Evolutionary conservation across 2,888 invertebrate genomes (phyloP).

Genomic region (Rhagonycha lutea): DNA sequence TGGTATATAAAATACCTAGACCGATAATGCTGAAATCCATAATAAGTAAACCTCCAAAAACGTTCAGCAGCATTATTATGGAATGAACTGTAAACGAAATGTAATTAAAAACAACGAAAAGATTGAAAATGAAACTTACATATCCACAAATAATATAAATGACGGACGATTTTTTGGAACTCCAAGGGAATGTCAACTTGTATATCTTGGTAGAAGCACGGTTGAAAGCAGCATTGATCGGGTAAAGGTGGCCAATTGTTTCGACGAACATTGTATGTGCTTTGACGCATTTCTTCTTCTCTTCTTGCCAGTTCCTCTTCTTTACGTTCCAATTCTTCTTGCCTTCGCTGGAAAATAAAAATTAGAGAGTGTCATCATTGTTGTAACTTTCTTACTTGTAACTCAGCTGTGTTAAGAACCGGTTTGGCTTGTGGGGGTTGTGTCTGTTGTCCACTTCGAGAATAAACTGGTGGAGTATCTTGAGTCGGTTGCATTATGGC

Average conservation of each 20-base stretch:
- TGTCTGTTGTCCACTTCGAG: slow-evolving; percentile 63
- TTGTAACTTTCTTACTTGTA: slow-evolving; percentile 62
- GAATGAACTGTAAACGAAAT: slow-evolving; percentile 79
- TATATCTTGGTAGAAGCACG: slow-evolving; percentile 99
- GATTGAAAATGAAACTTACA: slow-evolving; percentile 83
- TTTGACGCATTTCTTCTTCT: slow-evolving; percentile 81
- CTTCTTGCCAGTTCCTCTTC: slow-evolving; percentile 86
- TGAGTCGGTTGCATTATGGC: slow-evolving; percentile 84
- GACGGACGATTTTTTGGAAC: slow-evolving; percentile 94
- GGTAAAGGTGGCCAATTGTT: slow-evolving; percentile 99
- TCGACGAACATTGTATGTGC: slow-evolving; percentile 66
- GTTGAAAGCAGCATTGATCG: slow-evolving; percentile 88
- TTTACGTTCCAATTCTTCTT: slow-evolving; percentile 90
- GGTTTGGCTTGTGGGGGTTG: slow-evolving; percentile 55
- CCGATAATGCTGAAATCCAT: slow-evolving; percentile 80
- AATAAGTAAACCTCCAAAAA: slow-evolving; percentile 82
- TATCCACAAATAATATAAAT: slow-evolving; percentile 96
- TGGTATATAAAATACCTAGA: slow-evolving; percentile 83
- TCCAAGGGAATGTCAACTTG: slow-evolving; percentile 97
- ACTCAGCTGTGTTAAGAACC: slow-evolving; percentile 70
- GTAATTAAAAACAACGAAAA: not conserved
- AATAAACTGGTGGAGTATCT: slow-evolving; percentile 68
- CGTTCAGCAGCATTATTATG: slow-evolving; percentile 81
- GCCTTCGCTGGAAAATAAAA: slow-evolving; percentile 67
- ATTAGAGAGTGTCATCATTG: not conserved